Evolutionary conservation across 2,113 vertebrate genomes (phyloP).

Genomic region (Mola mola): DNA sequence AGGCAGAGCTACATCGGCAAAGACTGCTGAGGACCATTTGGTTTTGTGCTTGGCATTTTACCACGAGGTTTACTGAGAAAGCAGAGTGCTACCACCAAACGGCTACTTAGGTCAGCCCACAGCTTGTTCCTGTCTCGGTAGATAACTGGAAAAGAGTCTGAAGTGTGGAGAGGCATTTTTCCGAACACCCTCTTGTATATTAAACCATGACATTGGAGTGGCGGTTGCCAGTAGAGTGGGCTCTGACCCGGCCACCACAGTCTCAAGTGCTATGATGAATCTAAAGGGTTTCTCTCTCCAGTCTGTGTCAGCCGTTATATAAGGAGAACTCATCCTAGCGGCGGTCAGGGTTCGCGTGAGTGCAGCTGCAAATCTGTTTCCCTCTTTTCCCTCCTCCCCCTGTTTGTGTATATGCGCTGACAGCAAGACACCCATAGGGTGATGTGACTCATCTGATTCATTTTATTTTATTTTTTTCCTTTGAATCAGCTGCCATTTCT

Average conservation of each 20-base stretch:
- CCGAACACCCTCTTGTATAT: conserved; percentile 26
- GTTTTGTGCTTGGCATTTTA: conserved; percentile 50
- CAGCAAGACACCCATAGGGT: conserved; percentile 57
- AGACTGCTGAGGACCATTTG: conserved; percentile 57
- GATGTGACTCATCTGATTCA: conserved; percentile 65
- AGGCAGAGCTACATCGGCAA: conserved; percentile 59
- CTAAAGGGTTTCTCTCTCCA: conserved; percentile 34
- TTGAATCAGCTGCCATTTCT: conserved; percentile 64
- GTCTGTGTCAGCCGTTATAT: conserved; percentile 39
- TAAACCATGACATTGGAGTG: conserved; percentile 31
- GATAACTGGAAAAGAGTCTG: conserved; percentile 11
- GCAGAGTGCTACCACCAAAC: conserved; percentile 11
- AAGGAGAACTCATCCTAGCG: conserved; percentile 42
- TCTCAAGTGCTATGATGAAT: conserved; percentile 38
- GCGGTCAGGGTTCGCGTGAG: conserved; percentile 43
- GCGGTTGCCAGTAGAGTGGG: conserved; percentile 43
- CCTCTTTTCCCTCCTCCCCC: conserved; percentile 6
- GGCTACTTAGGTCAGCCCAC: conserved; percentile 4
- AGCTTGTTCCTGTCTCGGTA: conserved; percentile 26
- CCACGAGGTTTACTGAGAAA: conserved; percentile 30
- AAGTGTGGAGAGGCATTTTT: conserved; percentile 26
- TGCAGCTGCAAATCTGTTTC: conserved; percentile 43
- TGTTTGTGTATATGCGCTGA: conserved; percentile 59
- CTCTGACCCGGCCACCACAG: conserved; percentile 19
- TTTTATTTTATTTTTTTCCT: conserved; percentile 28